Conservation (phyloP, 64 coral and sea anemone species). For the Dendrophyllia cribrosa region DNA sequence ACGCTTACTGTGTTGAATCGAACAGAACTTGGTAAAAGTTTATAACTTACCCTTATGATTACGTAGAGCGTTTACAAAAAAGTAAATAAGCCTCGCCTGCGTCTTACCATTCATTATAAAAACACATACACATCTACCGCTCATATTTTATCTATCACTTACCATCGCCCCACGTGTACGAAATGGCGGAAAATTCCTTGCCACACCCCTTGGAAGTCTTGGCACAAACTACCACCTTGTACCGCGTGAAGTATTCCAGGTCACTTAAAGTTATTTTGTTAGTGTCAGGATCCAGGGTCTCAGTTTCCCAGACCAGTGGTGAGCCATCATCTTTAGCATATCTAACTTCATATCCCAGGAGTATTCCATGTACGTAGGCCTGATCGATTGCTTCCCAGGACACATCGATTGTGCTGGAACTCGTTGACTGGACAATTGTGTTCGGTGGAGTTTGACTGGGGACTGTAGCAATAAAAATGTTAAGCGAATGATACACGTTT, state of each 20-base stretch:
- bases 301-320: background rate
- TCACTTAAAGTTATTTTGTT: background rate
- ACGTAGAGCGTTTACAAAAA: background rate
- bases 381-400: slow-evolving; percentile 33
- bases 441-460: slow-evolving; percentile 45
- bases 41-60: too few species aligned
- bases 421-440: background rate
- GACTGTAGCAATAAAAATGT: background rate
- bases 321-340: background rate
- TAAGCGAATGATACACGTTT: background rate
- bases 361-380: slow-evolving; percentile 16
- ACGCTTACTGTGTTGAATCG: too few species aligned
- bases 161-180: slow-evolving; percentile 52
- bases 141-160: background rate
- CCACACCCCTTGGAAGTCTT: slow-evolving; percentile 61
- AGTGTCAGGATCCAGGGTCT: background rate
- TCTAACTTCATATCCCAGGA: slow-evolving; percentile 25
- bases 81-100: background rate
- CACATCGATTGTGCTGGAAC: background rate
- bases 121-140: background rate
- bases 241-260: slow-evolving; percentile 39
- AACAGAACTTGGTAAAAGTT: too few species aligned
- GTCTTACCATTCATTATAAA: background rate
- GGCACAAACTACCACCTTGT: slow-evolving; percentile 34
- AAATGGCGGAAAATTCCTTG: background rate